These are phyloP conservation scores for Rhorus exstirpatorius DNA, from an alignment of 2,888 invertebrate genomes.

Conservation along the genomic window DNA sequence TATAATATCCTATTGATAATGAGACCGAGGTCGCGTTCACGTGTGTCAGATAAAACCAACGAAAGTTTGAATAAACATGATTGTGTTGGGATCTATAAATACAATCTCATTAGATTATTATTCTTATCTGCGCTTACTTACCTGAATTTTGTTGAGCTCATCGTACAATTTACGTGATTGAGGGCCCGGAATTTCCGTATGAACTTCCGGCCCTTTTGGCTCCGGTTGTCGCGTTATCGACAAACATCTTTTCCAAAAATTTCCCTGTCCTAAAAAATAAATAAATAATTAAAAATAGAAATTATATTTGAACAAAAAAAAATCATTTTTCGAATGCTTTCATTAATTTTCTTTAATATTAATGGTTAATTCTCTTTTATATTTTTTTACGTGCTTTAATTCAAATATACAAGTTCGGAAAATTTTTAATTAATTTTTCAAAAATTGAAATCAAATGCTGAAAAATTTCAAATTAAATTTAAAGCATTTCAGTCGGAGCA, in stretches of 20 bases:
- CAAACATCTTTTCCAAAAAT: constrained; percentile 76
- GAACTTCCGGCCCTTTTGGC: constrained; percentile 79
- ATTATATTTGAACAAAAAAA: neutral
- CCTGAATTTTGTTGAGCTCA: constrained; percentile 82
- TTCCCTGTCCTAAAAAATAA: constrained; percentile 63
- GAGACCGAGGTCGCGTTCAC: constrained; percentile 4
- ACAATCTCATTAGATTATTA: constrained; percentile 6
- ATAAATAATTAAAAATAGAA: constrained; percentile 10
- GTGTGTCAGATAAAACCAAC: constrained; percentile 7
- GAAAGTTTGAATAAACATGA: neutral
- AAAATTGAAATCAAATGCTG: constrained; percentile 45
- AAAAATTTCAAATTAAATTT: neutral
- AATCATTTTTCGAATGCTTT: neutral
- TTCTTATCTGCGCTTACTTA: constrained; percentile 69
- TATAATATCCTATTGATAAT: neutral
- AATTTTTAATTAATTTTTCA: constrained; percentile 38
- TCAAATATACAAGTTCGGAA: no score
- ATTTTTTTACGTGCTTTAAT: no score
- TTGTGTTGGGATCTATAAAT: neutral
- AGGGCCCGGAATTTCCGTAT: constrained; percentile 83
- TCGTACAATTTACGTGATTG: constrained; percentile 78
- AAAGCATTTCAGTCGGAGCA: no score
- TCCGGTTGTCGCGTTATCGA: constrained; percentile 76
- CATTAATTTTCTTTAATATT: neutral
- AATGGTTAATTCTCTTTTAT: no score